Base-by-base conservation (phyloP, 2,113 vertebrate genomes). In the Protobothrops flavoviridis region DNA sequence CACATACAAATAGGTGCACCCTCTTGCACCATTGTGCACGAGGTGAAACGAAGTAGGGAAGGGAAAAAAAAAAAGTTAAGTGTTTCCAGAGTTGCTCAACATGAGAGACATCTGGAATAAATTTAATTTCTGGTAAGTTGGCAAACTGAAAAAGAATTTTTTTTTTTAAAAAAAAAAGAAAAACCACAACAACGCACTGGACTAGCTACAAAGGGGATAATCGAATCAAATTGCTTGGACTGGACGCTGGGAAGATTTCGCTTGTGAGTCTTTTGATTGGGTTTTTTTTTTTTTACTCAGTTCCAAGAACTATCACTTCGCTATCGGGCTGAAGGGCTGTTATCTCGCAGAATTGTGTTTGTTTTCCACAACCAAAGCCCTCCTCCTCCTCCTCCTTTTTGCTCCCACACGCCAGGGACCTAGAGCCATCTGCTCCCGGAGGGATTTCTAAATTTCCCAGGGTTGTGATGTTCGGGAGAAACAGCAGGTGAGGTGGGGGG, bases 371-470 rank as follows among this genome's bases (percentile, higher is more conserved):
- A 93, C 53, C 92, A 50, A 91, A 88, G 53, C 0, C 0, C 88
- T 50, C 86, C 57, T 92, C 69, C 88, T 45, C 13, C 45, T 87
- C 55, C 91, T 91, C 69, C 90, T 39, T 81, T 0, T 3, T 91
- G 92, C 12, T 8, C 91, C 93, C 12, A 3, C 95, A 91, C 0
- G 95, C 95, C 90, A 85, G 87, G 91, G 93, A 92, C 92, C 93
- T 88, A 87, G 93, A 92, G 43, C 96, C 97, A 97, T 97, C 97
- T 97, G 97, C 96, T 97, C 95, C 85, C 3, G 89, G 26, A 91
- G 93, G 94, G 96, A 96, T 45, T 29, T 90, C n/a, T 56, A 52
- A 55, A 90, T 69, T 93, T 95, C 93, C 89, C 91, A 93, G 95
- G 89, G 69, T 61, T 50, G 39, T 64, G n/a, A 53, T 33, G 43